These are phyloP conservation scores for Morelia viridis DNA, from an alignment of 2,797 vertebrate species.

Conservation along the genomic window DNA sequence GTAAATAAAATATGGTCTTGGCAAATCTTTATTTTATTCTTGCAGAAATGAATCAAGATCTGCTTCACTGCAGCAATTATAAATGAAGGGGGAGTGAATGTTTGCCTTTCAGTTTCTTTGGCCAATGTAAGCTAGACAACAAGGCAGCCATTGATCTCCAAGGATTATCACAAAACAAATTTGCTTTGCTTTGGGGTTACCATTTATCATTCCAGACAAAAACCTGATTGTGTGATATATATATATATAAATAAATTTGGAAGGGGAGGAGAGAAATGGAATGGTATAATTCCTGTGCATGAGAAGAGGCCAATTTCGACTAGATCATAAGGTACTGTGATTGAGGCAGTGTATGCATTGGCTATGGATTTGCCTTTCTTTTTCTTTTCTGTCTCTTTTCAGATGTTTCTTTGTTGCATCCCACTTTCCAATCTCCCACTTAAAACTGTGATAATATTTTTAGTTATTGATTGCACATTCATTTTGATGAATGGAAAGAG, in stretches of 20 bases:
- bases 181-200: conserved; percentile 40
- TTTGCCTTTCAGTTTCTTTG: conserved; percentile 59
- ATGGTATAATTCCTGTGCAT: background rate
- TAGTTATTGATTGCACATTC: background rate
- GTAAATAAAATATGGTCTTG: conserved; percentile 57
- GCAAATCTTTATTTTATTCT: conserved; percentile 54
- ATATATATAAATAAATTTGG: conserved; percentile 22
- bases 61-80: conserved; percentile 49
- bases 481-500: background rate
- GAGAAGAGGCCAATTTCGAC: conserved; percentile 19
- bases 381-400: background rate
- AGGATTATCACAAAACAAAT: conserved; percentile 60
- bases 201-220: conserved; percentile 57
- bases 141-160: conserved; percentile 59
- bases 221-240: conserved; percentile 34
- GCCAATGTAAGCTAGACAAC: conserved; percentile 56
- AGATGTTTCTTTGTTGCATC: background rate
- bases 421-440: background rate
- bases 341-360: background rate
- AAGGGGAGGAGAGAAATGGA: conserved; percentile 11
- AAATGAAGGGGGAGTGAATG: conserved; percentile 43
- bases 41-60: conserved; percentile 50
- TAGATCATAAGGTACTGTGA: background rate
- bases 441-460: background rate
- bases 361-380: background rate